Evolutionary conservation across 53 echinoderm and acorn worm genomes (phyloP).

Genomic region (Arbacia lixula): DNA sequence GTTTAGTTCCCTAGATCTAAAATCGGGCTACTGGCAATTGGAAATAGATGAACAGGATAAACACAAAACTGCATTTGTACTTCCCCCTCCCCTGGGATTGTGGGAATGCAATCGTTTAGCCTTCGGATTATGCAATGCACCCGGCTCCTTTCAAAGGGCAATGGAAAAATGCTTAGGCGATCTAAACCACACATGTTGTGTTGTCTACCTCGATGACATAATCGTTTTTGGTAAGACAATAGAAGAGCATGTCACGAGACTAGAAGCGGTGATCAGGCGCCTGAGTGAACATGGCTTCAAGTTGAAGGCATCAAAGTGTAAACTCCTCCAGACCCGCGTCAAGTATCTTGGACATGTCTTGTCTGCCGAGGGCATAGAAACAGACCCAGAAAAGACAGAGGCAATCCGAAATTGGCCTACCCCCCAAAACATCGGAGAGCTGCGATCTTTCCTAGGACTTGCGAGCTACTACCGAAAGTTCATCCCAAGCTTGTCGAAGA

Average conservation of each 20-base stretch:
- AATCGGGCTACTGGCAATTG: conserved; percentile 63
- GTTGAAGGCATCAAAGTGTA: conserved; percentile 60
- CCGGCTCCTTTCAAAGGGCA: conserved; percentile 53
- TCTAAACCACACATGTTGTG: conserved; percentile 43
- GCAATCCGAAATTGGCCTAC: conserved; percentile 58
- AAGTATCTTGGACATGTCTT: conserved; percentile 67
- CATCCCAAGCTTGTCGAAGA: conserved; percentile 55
- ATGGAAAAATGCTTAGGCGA: conserved; percentile 61
- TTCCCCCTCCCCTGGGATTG: conserved; percentile 49
- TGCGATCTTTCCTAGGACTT: conserved; percentile 63
- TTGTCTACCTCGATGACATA: conserved; percentile 67
- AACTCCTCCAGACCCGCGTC: conserved; percentile 45
- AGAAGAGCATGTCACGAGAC: conserved; percentile 46
- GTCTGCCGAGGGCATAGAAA: conserved; percentile 52
- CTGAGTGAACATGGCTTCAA: conserved; percentile 62
- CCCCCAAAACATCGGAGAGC: conserved; percentile 44
- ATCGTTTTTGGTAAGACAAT: conserved; percentile 45
- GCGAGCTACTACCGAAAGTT: conserved; percentile 67
- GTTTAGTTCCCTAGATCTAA: conserved; percentile 59
- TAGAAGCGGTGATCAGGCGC: conserved; percentile 52
- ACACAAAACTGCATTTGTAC: conserved; percentile 62
- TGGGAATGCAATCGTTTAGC: conserved; percentile 63
- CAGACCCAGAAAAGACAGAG: conserved; percentile 67
- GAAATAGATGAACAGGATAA: conserved; percentile 51
- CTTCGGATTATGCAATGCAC: conserved; percentile 60